Base-by-base conservation (phyloP, 1,140 invertebrate genomes). In the Pteromalus puparum region DNA sequence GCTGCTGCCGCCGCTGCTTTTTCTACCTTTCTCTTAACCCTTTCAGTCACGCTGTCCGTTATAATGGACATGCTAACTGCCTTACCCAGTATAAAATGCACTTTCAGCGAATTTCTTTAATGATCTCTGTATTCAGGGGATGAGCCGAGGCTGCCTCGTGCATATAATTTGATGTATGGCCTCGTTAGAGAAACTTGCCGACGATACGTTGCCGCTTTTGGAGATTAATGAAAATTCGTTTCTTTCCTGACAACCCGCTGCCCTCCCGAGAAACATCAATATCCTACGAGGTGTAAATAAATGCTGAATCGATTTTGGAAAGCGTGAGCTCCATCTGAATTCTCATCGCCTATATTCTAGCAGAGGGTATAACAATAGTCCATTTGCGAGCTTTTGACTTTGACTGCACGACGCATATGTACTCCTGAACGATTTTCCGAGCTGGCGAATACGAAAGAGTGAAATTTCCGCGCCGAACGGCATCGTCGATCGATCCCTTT, bases 21-120 rank as follows among this genome's bases (percentile, higher is more conserved):
- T 76, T 76, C 73, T 48, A 21, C 21, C 2, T 61, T 61, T 61
- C 53, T 61, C 21, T n/a, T 18, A n/a, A 61, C 6, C 18, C 53
- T n/a, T n/a, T 61, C 53, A 61, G 53, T n/a, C 53, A n/a, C 53
- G 18, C 18, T n/a, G 53, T 61, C 21, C 53, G 6, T 61, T 21
- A 61, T 61, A 61, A 61, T 61, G 53, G 53, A 61, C 53, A 61
- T n/a, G 53, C 53, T 61, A 61, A 61, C 53, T 61, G 53, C 53
- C 6, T 61, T n/a, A n/a, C n/a, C n/a, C 18, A n/a, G 53, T 7
- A 21, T 61, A 7, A 61, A 61, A 61, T 61, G 53, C 53, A n/a
- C 18, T 61, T 61, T 61, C 53, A 61, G 53, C 53, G 21, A 61
- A 61, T 61, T 61, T 61, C 53, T 61, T 61, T 61, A 61, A 61